A percentile compares a stretch with the other conserved stretches of the same genome.
These are phyloP conservation scores for Phrixothrix hirtus DNA, from an alignment of 2,888 invertebrate species.

Conservation along the genomic window DNA sequence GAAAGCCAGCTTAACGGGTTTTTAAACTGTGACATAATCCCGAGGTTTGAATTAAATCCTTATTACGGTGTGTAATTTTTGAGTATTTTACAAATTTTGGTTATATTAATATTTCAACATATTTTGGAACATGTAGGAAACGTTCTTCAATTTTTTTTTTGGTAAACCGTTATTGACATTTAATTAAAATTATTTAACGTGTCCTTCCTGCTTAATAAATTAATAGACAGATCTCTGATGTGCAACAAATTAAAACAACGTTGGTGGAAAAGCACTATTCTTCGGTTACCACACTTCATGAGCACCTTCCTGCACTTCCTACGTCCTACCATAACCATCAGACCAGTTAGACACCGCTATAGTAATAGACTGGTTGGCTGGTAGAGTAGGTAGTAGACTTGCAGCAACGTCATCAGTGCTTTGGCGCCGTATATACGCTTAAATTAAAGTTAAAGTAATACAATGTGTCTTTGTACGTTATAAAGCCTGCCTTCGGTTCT, in stretches of 20 bases:
- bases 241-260: neutral
- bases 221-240: neutral
- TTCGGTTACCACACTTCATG: conserved; percentile 12
- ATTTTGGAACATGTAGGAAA: too few species aligned
- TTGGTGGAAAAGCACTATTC: conserved; percentile 13
- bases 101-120: too few species aligned
- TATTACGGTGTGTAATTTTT: too few species aligned
- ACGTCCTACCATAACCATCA: conserved; percentile 27
- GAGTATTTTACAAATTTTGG: too few species aligned
- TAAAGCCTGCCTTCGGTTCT: neutral
- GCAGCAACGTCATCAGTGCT: conserved; percentile 18
- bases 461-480: neutral
- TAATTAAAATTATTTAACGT: too few species aligned
- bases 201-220: too few species aligned
- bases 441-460: conserved; percentile 1
- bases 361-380: conserved; percentile 20
- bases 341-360: conserved; percentile 21
- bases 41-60: too few species aligned
- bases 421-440: conserved; percentile 16
- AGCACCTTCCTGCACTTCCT: conserved; percentile 29
- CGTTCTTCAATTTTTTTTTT: too few species aligned
- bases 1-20: too few species aligned
- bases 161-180: too few species aligned
- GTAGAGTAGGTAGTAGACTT: conserved; percentile 23
- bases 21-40: too few species aligned